These are phyloP conservation scores for Conchocele bisecta DNA, from an alignment of 2,888 invertebrate species.

Conservation along the genomic window DNA sequence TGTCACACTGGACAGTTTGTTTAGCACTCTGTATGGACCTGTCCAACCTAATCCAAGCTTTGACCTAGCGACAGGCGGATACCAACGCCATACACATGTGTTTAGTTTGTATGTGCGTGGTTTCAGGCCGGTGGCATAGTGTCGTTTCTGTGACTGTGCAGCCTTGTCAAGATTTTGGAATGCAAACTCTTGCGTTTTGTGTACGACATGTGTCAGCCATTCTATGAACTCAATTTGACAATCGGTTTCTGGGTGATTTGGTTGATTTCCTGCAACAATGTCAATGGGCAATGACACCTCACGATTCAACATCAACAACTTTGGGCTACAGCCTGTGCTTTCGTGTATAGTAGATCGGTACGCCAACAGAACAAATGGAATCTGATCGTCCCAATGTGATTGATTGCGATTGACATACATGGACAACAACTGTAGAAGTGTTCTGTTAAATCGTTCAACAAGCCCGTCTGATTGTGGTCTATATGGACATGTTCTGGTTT, in stretches of 20 bases:
- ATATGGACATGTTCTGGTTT: not conserved
- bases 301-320: not conserved
- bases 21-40: not conserved
- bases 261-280: too few relatives aligned
- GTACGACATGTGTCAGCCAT: not conserved
- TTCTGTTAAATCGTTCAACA: not conserved
- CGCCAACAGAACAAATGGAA: constrained; percentile 2
- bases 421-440: not conserved
- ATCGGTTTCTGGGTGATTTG: too few relatives aligned
- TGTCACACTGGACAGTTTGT: not conserved
- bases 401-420: not conserved
- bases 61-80: not conserved
- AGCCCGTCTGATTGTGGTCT: constrained; percentile 1
- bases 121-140: not conserved
- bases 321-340: constrained; percentile 6
- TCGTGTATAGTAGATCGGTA: not conserved
- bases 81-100: not conserved
- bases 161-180: not conserved
- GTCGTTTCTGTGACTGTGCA: not conserved
- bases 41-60: constrained; percentile 4
- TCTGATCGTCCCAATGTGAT: not conserved
- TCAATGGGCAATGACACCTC: not conserved
- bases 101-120: not conserved
- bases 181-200: not conserved
- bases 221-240: constrained; percentile 6